Percentiles rank a stretch among this genome's conserved stretches.
These are phyloP conservation scores for Pseudocheirus occidentalis DNA, from an alignment of 2,797 vertebrate genomes.

Conservation along the genomic window DNA sequence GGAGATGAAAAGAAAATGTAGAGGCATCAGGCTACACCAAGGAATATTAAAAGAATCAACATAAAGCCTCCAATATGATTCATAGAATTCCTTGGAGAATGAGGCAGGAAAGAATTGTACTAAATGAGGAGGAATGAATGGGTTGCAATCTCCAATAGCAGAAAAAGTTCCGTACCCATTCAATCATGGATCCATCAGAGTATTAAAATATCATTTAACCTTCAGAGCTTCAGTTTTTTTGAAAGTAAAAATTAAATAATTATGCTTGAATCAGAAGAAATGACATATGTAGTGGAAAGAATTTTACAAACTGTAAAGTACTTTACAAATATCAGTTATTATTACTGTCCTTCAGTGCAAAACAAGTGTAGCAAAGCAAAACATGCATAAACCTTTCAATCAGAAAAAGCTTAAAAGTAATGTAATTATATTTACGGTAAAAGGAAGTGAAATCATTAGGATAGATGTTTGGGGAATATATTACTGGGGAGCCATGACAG, in stretches of 20 bases:
- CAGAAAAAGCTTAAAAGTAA: background rate
- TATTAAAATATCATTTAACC: background rate
- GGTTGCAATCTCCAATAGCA: background rate
- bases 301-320: background rate
- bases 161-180: background rate
- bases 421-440: background rate
- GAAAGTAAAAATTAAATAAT: background rate
- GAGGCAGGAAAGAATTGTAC: background rate
- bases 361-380: background rate
- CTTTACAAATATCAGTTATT: background rate
- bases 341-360: background rate
- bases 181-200: background rate
- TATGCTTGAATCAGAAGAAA: background rate
- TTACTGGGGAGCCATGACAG: background rate
- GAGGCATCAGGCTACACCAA: background rate
- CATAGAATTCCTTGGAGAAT: background rate
- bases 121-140: background rate
- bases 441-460: background rate
- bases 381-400: background rate
- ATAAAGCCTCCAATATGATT: background rate
- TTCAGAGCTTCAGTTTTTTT: background rate
- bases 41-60: background rate
- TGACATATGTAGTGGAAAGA: background rate
- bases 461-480: background rate
- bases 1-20: background rate